Conservation (phyloP, 2,113 vertebrate species). For the Thomomys bottae region DNA sequence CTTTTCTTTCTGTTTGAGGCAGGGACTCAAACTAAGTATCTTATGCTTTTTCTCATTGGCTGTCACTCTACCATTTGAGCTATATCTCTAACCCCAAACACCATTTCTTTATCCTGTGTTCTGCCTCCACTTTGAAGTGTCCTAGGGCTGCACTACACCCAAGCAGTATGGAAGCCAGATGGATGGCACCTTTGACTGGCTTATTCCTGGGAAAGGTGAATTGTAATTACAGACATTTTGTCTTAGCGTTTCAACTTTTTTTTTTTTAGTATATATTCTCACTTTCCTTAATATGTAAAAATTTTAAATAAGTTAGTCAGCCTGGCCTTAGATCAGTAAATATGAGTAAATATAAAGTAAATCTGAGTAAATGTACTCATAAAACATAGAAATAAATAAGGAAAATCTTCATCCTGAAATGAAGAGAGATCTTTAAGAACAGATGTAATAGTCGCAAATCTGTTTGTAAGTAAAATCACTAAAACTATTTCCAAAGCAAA, state of each 20-base stretch:
- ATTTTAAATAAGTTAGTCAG: not conserved
- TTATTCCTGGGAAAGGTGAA: not conserved
- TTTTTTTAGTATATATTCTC: not conserved
- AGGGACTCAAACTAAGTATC: too few relatives aligned
- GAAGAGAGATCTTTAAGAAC: conserved; percentile 13
- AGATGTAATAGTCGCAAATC: not conserved
- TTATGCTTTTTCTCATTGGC: too few relatives aligned
- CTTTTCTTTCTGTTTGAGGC: too few relatives aligned
- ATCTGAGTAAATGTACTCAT: not conserved
- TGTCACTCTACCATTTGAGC: too few relatives aligned
- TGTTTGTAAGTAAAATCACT: not conserved
- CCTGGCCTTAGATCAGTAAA: not conserved
- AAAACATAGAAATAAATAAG: not conserved
- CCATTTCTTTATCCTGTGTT: conserved; percentile 1
- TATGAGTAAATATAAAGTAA: not conserved
- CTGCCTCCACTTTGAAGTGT: not conserved
- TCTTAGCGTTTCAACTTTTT: not conserved
- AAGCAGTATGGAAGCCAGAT: not conserved
- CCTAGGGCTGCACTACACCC: not conserved
- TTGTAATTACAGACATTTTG: not conserved
- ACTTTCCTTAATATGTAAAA: not conserved
- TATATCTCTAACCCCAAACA: too few relatives aligned
- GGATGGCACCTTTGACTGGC: not conserved
- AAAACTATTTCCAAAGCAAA: not conserved
- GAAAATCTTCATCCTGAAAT: not conserved